Evolutionary conservation across 2,113 vertebrate species (phyloP).

Genomic region (Echinops telfairi): DNA sequence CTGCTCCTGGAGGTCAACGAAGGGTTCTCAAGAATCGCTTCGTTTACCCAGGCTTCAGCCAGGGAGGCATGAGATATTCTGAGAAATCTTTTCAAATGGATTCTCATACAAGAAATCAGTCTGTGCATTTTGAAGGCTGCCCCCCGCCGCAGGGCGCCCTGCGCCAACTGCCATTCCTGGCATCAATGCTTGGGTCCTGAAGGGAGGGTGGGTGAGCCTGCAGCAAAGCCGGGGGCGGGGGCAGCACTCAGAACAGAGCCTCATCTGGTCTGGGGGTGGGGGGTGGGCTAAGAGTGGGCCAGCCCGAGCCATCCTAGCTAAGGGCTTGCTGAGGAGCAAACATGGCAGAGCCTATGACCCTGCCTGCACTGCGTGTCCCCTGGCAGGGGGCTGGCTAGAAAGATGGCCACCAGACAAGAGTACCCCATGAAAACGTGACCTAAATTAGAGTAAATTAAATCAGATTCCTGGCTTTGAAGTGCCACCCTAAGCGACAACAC

Average conservation of each 20-base stretch:
- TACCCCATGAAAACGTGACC: neutral
- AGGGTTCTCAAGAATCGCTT: neutral
- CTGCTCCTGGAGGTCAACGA: neutral
- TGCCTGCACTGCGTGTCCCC: neutral
- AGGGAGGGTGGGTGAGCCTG: no score
- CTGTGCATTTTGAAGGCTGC: no score
- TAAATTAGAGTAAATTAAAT: slow-evolving; percentile 15
- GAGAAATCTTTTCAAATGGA: neutral
- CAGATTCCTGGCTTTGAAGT: slow-evolving; percentile 49
- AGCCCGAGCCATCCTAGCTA: no score
- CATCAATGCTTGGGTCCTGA: no score
- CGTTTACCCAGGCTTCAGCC: neutral
- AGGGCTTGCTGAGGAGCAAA: no score
- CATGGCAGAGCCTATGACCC: no score
- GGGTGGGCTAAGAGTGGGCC: no score
- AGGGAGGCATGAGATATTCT: slow-evolving; percentile 1
- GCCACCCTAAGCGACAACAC: slow-evolving; percentile 40
- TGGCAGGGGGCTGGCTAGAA: slow-evolving; percentile 32
- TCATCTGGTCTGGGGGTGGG: no score
- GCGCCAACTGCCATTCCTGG: no score
- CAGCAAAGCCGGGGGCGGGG: no score
- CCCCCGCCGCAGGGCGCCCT: no score
- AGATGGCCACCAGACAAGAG: neutral
- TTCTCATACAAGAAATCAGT: neutral
- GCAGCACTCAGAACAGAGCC: no score